phyloP scores from a whole-genome alignment of 2,797 vertebrate genomes.

The Manis pentadactyla region DNA sequence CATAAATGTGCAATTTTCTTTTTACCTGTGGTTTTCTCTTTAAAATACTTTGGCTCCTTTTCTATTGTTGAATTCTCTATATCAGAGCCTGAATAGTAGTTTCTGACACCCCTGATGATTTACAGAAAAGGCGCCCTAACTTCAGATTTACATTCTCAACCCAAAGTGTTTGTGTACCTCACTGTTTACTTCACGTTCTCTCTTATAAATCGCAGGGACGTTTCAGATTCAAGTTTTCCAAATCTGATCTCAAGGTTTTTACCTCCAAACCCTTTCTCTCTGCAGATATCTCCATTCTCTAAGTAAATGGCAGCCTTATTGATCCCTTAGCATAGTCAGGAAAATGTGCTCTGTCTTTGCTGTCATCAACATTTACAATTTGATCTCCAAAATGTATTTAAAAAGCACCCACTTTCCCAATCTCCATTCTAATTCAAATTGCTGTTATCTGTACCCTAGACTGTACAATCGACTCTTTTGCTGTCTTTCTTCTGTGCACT shows the following conservation, averaged over 20 bases:
- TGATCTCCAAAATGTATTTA: neutral
- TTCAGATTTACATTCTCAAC: neutral
- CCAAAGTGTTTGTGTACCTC: too few relatives aligned
- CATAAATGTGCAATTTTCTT: neutral
- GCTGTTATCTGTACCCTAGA: neutral
- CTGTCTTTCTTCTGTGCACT: neutral
- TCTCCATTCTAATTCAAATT: neutral
- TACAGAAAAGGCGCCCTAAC: neutral
- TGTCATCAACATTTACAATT: neutral
- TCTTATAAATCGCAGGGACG: neutral
- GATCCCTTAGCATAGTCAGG: neutral
- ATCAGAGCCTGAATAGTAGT: neutral
- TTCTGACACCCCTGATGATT: neutral
- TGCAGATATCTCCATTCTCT: neutral
- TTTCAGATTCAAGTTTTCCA: neutral
- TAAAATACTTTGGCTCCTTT: neutral
- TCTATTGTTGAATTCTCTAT: neutral
- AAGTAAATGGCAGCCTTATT: neutral
- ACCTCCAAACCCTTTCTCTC: neutral
- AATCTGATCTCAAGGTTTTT: neutral
- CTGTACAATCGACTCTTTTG: neutral
- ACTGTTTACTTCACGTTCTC: neutral
- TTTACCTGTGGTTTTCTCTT: conserved; percentile 14
- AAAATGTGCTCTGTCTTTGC: neutral
- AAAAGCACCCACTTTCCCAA: neutral